phyloP scores from a whole-genome alignment of 2,797 vertebrate genomes.

The Eulemur mongoz region DNA sequence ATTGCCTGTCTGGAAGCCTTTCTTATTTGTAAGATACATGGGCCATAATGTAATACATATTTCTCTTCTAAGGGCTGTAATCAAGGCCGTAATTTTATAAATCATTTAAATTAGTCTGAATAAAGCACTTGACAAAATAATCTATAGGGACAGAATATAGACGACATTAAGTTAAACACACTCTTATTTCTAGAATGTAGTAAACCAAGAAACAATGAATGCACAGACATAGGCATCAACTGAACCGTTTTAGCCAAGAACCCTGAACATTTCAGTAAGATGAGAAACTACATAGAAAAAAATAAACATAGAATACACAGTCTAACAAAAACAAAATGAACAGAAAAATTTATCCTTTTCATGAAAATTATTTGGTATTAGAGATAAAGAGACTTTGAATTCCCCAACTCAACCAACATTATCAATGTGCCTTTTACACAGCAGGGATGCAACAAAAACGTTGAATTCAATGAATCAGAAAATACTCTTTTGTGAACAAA shows the following conservation, averaged over 20 bases:
- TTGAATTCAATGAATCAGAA: not conserved
- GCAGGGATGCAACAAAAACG: not conserved
- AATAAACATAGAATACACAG: not conserved
- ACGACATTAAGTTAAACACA: conserved; percentile 15
- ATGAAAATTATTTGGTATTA: not conserved
- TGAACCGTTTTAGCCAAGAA: not conserved
- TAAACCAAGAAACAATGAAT: conserved; percentile 7
- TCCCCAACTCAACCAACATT: not conserved
- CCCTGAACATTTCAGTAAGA: not conserved
- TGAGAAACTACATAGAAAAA: not conserved
- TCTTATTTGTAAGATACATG: conserved; percentile 62
- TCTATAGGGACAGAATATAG: conserved; percentile 40
- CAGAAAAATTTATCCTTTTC: conserved; percentile 18
- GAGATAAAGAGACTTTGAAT: conserved; percentile 9
- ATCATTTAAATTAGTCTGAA: conserved; percentile 64
- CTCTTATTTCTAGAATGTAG: conserved; percentile 47
- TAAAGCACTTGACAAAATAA: conserved; percentile 59
- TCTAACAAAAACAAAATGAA: conserved; percentile 36
- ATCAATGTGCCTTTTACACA: not conserved
- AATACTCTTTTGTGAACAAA: not conserved
- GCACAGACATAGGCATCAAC: not conserved
- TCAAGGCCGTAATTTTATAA: conserved; percentile 59
- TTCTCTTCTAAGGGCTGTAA: conserved; percentile 51
- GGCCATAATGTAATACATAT: conserved; percentile 39
- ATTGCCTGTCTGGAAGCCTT: conserved; percentile 42